Evolutionary conservation across 1,140 invertebrate species (phyloP), one percentile per base, ranked within the genome.

Genomic region (Lepidotrigona ventralis): DNA sequence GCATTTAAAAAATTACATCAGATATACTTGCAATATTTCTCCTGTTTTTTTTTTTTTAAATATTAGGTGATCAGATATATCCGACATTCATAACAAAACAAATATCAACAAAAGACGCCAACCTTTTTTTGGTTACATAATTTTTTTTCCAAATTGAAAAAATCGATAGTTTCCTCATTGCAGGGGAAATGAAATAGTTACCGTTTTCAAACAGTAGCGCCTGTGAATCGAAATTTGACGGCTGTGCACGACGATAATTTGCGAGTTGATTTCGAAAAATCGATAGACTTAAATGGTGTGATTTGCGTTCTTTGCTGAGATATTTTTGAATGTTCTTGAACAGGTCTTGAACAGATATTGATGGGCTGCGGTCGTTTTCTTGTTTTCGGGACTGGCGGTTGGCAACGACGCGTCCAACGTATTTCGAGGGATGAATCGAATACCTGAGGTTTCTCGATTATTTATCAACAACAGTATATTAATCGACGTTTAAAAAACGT

Each of bases 351-450:
- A 82, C 53, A 53, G 60, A 71, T 78, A 70, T 64, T 26, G 11
- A 54, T 51, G 29, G 26, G 14, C 17, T 4, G 60, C 80, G 53
- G 81, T 81, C 81, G 83, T 83, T 46, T 46, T 74, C 75, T 71
- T 85, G 58, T 85, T 72, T 78, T 82, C 29, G 14, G 39, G 29
- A 69, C 60, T 83, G 63, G 39, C 81, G 69, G 70, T 85, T 85
- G 58, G 75, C 39, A 83, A 83, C 81, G 84, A 79, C 66, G 69
- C 58, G 73, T 56, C 17, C 63, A 56, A 85, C 60, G 74, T 60
- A 64, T 46, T 51, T 33, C n/a, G 12, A 68, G 74, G 51, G 69
- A 85, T 72, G 79, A 74, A 51, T 58, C 29, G 54, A 58, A 53
- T 53, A 71, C 29, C 21, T 56, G 17, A 17, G 12, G 15, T 19